Evolutionary conservation across 35 echinoderm and acorn worm genomes (phyloP).

Genomic region (Patiria miniata): DNA sequence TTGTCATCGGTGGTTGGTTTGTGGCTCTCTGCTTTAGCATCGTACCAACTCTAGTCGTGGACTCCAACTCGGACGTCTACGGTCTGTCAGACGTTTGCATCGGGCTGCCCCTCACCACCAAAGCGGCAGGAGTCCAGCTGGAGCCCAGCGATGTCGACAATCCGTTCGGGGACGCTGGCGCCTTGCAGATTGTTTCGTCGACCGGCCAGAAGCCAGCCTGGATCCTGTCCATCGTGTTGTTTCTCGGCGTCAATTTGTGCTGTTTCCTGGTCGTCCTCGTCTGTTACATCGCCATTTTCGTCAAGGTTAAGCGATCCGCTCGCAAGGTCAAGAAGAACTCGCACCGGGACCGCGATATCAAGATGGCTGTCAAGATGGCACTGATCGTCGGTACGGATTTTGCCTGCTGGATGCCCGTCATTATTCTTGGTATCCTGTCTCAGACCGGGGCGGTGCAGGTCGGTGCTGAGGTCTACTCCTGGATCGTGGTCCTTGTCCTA

Average conservation of each 20-base stretch:
- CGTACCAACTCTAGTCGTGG: constrained; percentile 5
- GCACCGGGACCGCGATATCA: constrained; percentile 23
- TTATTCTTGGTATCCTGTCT: constrained; percentile 25
- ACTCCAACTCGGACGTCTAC: constrained; percentile 27
- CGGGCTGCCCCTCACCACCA: constrained; percentile 33
- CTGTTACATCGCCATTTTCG: constrained; percentile 41
- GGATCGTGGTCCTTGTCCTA: constrained; percentile 65
- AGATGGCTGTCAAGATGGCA: constrained; percentile 57
- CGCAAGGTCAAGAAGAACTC: background rate
- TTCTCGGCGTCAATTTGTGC: constrained; percentile 32
- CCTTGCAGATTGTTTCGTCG: too few relatives aligned
- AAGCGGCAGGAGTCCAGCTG: background rate
- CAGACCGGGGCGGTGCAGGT: background rate
- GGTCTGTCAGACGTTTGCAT: constrained; percentile 51
- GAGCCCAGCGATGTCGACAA: too few relatives aligned
- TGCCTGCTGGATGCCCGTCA: constrained; percentile 50
- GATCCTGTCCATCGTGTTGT: constrained; percentile 13
- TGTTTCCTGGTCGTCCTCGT: constrained; percentile 28
- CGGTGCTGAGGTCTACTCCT: constrained; percentile 3
- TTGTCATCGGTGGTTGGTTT: constrained; percentile 3
- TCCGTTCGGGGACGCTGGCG: too few relatives aligned
- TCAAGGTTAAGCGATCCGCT: background rate
- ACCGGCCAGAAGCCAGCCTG: background rate
- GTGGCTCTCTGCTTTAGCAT: constrained; percentile 25
- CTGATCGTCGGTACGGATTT: constrained; percentile 59